Percentiles rank a stretch among this genome's conserved stretches.
These are phyloP conservation scores for Chroicocephalus ridibundus DNA, from an alignment of 2,113 vertebrate species.

Conservation along the genomic window DNA sequence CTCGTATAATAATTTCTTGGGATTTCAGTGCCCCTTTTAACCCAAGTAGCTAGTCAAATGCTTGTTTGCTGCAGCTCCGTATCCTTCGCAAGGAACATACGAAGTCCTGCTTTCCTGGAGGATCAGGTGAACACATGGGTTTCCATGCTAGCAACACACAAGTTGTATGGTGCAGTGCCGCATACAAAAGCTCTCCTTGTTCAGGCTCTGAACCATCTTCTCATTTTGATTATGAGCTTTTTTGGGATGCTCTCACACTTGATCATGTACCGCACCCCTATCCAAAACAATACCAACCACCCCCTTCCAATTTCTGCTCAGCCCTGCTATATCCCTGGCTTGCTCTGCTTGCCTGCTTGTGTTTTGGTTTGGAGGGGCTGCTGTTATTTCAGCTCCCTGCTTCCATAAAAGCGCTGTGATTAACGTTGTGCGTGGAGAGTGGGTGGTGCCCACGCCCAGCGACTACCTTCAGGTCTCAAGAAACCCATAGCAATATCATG, in stretches of 20 bases:
- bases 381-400: neutral
- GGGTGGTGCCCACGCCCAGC: neutral
- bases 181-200: neutral
- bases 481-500: neutral
- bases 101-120: neutral
- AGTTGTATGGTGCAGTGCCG: neutral
- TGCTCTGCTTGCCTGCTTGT: neutral
- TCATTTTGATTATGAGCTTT: neutral
- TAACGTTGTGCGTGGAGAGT: rapidly evolving
- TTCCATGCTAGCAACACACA: rapidly evolving
- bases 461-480: neutral
- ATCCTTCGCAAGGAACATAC: neutral
- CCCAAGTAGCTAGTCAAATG: neutral
- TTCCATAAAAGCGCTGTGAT: rapidly evolving
- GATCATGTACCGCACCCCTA: neutral
- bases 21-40: neutral
- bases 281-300: neutral
- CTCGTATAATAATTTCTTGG: neutral
- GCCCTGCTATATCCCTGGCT: neutral
- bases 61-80: neutral
- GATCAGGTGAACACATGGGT: neutral
- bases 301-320: neutral
- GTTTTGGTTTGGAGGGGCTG: slow-evolving; percentile 35
- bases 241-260: neutral
- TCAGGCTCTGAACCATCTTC: neutral